Conservation (phyloP, 2,113 vertebrate genomes). For the Platichthys flesus region DNA sequence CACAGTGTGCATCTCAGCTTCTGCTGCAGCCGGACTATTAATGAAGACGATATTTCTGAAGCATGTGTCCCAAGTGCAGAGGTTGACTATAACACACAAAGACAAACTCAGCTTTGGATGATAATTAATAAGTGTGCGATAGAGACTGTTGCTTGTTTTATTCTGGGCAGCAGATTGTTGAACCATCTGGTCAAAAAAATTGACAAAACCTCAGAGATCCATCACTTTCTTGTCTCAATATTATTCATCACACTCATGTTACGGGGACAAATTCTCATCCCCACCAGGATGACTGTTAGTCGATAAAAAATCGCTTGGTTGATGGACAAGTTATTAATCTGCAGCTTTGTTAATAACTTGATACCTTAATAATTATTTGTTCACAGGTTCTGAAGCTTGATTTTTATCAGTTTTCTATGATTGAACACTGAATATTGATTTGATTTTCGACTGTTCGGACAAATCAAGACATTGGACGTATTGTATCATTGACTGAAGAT, state of each 20-base stretch:
- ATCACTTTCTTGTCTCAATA: conserved; percentile 23
- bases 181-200: conserved; percentile 59
- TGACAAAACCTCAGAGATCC: conserved; percentile 24
- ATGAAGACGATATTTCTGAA: conserved; percentile 48
- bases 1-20: background rate
- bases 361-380: background rate
- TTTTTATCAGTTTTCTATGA: background rate
- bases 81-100: background rate
- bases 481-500: too few relatives aligned
- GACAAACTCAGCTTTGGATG: background rate
- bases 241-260: conserved; percentile 1
- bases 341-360: background rate
- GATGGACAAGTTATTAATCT: background rate
- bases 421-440: background rate
- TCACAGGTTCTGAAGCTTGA: background rate
- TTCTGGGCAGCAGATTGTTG: conserved; percentile 45
- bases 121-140: conserved; percentile 1
- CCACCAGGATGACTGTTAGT: background rate
- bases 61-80: conserved; percentile 7
- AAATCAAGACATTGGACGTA: too few relatives aligned
- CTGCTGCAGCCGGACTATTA: conserved; percentile 19
- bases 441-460: too few relatives aligned
- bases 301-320: background rate
- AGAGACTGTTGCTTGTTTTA: conserved; percentile 21
- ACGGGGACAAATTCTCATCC: background rate